phyloP scores from a whole-genome alignment of 2,113 vertebrate genomes.

The Cercopithecus mona region DNA sequence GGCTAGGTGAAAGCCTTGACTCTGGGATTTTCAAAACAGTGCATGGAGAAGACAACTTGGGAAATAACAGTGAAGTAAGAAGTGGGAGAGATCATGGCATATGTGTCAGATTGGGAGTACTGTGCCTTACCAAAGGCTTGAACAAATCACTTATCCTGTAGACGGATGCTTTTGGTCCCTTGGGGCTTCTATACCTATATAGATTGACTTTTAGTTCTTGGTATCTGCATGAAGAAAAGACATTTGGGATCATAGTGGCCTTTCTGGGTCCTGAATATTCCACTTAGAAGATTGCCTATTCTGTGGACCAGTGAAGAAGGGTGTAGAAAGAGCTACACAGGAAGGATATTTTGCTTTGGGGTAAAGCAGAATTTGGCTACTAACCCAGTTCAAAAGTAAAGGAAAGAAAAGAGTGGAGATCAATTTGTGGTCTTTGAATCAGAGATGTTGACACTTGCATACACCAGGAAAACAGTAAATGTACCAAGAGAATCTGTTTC shows the following conservation, averaged over 20 bases:
- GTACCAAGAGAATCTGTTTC: neutral
- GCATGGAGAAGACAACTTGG: neutral
- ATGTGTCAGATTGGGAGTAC: neutral
- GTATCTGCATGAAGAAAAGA: neutral
- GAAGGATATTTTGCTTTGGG: neutral
- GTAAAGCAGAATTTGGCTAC: neutral
- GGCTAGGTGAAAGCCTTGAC: neutral
- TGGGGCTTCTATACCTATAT: neutral
- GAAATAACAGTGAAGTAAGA: neutral
- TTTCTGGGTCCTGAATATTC: neutral
- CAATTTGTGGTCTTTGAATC: constrained; percentile 20
- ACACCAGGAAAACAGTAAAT: neutral
- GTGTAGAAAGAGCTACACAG: neutral
- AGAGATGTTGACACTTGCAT: neutral
- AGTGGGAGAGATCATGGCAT: neutral
- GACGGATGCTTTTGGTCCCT: neutral
- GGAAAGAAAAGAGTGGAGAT: neutral
- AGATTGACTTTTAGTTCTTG: neutral
- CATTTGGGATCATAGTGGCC: neutral
- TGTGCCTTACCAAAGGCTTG: neutral
- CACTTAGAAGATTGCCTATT: neutral
- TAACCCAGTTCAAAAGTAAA: neutral
- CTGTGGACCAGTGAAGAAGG: neutral
- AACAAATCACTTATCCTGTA: neutral
- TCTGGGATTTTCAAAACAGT: neutral